Evolutionary conservation across 2,113 vertebrate species (phyloP).

Genomic region (Epinephelus moara): DNA sequence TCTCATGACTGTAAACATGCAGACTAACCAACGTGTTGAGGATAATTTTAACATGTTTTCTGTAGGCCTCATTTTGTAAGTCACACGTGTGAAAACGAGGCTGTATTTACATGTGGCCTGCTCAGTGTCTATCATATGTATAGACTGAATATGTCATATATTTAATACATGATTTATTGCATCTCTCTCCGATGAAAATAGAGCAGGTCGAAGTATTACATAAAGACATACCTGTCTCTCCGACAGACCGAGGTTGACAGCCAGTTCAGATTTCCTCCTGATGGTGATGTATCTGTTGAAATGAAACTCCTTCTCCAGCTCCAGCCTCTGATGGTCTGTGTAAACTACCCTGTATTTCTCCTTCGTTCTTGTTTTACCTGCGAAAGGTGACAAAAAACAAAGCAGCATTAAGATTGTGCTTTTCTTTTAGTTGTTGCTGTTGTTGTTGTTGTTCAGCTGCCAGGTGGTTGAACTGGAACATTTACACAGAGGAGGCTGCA

Average conservation of each 20-base stretch:
- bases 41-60: background rate
- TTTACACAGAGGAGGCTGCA: slow-evolving; percentile 43
- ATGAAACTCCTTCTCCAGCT: slow-evolving; percentile 97
- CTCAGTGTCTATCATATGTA: background rate
- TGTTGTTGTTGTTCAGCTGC: background rate
- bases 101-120: background rate
- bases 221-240: slow-evolving; percentile 91
- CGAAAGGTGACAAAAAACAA: slow-evolving; percentile 5
- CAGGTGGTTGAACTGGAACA: slow-evolving; percentile 35
- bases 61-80: background rate
- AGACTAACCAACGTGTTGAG: too few relatives aligned
- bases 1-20: background rate
- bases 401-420: background rate
- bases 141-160: too few relatives aligned
- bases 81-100: background rate
- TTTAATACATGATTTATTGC: background rate
- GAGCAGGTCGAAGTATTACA: background rate
- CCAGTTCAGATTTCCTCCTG: slow-evolving; percentile 94
- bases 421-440: background rate
- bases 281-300: slow-evolving; percentile 97
- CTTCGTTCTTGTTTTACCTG: slow-evolving; percentile 98
- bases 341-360: slow-evolving; percentile 97
- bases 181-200: background rate
- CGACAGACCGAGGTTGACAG: slow-evolving; percentile 93
- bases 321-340: slow-evolving; percentile 95